Percentiles rank a stretch among this genome's conserved stretches.
These are phyloP conservation scores for Nycticryphes semicollaris DNA, from an alignment of 2,113 vertebrate genomes.

Conservation along the genomic window DNA sequence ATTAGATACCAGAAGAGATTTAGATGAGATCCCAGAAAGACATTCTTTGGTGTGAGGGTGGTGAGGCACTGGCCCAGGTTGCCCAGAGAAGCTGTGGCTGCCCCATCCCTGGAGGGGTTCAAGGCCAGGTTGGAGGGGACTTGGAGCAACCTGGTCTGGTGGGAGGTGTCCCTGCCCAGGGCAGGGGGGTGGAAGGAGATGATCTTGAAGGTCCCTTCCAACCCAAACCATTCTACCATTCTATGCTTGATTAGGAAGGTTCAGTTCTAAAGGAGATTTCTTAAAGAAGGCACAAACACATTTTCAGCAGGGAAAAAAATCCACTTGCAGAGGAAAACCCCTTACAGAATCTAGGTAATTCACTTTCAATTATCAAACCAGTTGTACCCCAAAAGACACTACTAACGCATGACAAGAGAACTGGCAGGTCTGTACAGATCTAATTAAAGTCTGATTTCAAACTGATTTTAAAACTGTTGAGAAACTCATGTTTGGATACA, in stretches of 20 bases:
- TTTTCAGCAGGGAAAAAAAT: not conserved
- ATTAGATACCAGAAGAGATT: no score
- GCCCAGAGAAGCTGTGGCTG: no score
- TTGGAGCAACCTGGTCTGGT: no score
- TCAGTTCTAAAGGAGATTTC: not conserved
- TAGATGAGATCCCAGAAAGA: no score
- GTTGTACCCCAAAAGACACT: not conserved
- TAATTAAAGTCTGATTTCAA: not conserved
- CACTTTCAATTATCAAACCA: not conserved
- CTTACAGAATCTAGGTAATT: not conserved
- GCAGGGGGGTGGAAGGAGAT: no score
- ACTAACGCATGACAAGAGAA: not conserved
- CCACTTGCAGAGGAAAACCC: not conserved
- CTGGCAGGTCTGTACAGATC: not conserved
- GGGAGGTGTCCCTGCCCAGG: no score
- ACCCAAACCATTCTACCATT: no score
- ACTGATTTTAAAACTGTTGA: not conserved
- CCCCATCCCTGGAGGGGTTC: no score
- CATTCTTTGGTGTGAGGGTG: no score
- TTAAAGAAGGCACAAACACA: not conserved
- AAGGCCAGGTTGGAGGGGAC: no score
- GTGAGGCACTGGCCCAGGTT: no score
- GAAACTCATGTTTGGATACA: not conserved
- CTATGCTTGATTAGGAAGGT: not conserved
- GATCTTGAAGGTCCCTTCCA: no score